These are phyloP conservation scores for Anthonomus grandis DNA, from an alignment of 1,140 invertebrate species.

Conservation along the genomic window DNA sequence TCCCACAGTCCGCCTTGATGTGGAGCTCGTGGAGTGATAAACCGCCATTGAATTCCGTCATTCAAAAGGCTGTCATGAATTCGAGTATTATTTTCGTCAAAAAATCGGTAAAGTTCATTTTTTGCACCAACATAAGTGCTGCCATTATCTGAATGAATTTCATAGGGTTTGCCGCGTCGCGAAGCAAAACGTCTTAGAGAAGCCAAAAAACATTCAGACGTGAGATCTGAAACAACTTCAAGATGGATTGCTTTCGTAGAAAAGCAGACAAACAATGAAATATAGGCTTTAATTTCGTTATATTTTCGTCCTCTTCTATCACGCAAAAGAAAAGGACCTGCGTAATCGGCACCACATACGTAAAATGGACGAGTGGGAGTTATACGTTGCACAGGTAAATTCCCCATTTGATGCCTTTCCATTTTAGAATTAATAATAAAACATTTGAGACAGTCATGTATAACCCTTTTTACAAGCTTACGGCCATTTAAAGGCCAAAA, in stretches of 20 bases:
- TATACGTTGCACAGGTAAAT: constrained; percentile 32
- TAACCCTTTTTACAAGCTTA: constrained; percentile 3
- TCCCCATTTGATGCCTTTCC: constrained; percentile 29
- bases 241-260: constrained; percentile 39
- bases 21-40: constrained; percentile 6
- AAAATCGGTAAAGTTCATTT: not conserved
- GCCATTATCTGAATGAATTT: constrained; percentile 40
- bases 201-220: constrained; percentile 36
- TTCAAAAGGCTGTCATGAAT: not conserved
- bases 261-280: constrained; percentile 23
- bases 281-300: constrained; percentile 20
- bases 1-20: constrained; percentile 22
- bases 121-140: constrained; percentile 44
- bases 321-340: constrained; percentile 39
- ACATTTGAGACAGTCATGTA: constrained; percentile 30
- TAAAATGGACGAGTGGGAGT: constrained; percentile 28
- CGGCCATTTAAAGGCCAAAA: constrained; percentile 21
- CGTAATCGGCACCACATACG: constrained; percentile 35
- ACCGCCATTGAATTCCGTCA: constrained; percentile 15
- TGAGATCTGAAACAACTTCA: constrained; percentile 34
- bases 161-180: constrained; percentile 32
- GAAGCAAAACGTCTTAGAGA: constrained; percentile 35
- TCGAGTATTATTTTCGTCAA: constrained; percentile 26
- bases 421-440: constrained; percentile 16
- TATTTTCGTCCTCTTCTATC: constrained; percentile 22